A percentile compares a stretch with the other conserved stretches of the same genome.
Conservation (phyloP, 2,888 invertebrate genomes). For the Nysson spinosus region DNA sequence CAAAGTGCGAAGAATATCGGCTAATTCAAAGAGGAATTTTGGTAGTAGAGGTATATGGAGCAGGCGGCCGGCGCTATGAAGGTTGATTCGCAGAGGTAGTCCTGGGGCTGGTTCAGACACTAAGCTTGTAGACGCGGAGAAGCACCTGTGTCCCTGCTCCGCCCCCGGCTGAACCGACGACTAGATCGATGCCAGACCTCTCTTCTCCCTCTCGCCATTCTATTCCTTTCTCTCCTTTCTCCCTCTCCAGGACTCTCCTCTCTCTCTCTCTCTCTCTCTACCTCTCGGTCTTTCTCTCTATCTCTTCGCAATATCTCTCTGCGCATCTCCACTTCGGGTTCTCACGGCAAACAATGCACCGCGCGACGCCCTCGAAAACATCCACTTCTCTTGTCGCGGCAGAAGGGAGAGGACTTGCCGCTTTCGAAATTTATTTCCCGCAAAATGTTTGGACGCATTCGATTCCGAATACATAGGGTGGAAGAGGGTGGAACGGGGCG, state of each 20-base stretch:
- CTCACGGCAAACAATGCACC: constrained; percentile 70
- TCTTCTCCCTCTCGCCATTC: constrained; percentile 47
- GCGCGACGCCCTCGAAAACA: constrained; percentile 70
- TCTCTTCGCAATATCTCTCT: constrained; percentile 66
- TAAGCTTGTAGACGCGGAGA: constrained; percentile 71
- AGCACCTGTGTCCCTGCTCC: constrained; percentile 73
- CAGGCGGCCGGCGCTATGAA: constrained; percentile 61
- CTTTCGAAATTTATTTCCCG: constrained; percentile 62
- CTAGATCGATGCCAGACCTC: constrained; percentile 71
- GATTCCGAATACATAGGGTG: constrained; percentile 33
- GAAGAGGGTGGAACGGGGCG: constrained; percentile 6
- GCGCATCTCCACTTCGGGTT: constrained; percentile 65
- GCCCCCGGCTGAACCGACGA: constrained; percentile 68
- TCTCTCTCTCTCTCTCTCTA: constrained; percentile 34
- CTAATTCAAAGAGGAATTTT: constrained; percentile 49
- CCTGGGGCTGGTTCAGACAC: constrained; percentile 69
- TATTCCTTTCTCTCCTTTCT: constrained; percentile 24
- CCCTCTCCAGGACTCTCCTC: constrained; percentile 34
- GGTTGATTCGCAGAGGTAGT: constrained; percentile 66
- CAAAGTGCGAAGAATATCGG: too few relatives aligned
- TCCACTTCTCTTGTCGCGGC: constrained; percentile 68
- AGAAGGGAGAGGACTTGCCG: constrained; percentile 48
- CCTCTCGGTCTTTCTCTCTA: constrained; percentile 43
- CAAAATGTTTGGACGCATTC: constrained; percentile 56
- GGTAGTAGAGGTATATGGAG: constrained; percentile 46